A percentile compares a stretch with the other conserved stretches of the same genome.
These are phyloP conservation scores for Cryptocephalus moraei DNA, from an alignment of 2,888 invertebrate species.

Conservation along the genomic window DNA sequence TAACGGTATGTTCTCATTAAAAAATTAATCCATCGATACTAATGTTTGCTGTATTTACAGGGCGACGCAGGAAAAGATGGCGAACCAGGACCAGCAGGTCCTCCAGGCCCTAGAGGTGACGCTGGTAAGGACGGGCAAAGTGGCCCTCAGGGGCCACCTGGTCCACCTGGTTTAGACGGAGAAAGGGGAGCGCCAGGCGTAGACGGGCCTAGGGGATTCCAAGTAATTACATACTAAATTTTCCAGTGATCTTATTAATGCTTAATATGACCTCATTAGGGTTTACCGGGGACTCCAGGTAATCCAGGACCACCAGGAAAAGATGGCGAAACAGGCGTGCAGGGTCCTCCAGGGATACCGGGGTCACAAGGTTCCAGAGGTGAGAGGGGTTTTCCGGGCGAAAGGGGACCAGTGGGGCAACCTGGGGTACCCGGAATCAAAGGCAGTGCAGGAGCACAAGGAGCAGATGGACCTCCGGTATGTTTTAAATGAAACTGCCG, in stretches of 20 bases:
- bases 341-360: conserved; percentile 49
- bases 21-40: neutral
- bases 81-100: conserved; percentile 63
- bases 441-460: conserved; percentile 57
- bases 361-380: conserved; percentile 49
- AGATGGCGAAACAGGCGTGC: conserved; percentile 65
- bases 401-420: conserved; percentile 59
- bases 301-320: conserved; percentile 67
- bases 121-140: conserved; percentile 67
- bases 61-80: conserved; percentile 76
- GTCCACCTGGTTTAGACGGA: conserved; percentile 60
- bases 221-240: conserved; percentile 41
- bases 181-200: conserved; percentile 68
- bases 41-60: conserved; percentile 31
- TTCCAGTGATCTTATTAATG: neutral
- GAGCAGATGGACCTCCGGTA: conserved; percentile 59
- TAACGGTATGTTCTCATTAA: conserved; percentile 43
- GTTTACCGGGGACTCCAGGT: conserved; percentile 62
- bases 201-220: conserved; percentile 70
- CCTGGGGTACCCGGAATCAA: conserved; percentile 55
- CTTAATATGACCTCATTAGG: conserved; percentile 17
- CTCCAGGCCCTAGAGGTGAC: conserved; percentile 68
- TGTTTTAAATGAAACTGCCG: conserved; percentile 11
- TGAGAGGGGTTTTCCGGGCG: conserved; percentile 63
- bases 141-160: conserved; percentile 65